These are phyloP conservation scores for Schlechtendalia chinensis DNA, from an alignment of 1,140 invertebrate genomes.

Conservation along the genomic window DNA sequence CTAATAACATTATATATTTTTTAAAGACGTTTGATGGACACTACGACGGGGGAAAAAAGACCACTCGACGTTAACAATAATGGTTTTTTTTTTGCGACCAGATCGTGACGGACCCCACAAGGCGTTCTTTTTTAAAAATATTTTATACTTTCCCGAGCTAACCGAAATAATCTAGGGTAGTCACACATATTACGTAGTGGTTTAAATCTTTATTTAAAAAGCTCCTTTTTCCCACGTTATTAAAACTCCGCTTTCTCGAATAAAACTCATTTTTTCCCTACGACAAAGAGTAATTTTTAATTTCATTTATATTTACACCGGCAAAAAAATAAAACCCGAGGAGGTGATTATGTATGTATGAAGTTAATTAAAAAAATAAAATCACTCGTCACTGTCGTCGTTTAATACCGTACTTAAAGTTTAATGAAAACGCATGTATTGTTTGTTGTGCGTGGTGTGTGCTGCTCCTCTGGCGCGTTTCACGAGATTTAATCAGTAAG, in stretches of 20 bases:
- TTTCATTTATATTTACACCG: neutral
- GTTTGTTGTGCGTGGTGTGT: too few species aligned
- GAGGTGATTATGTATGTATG: too few species aligned
- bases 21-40: constrained; percentile 20
- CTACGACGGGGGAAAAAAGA: constrained; percentile 1
- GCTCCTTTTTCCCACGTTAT: neutral
- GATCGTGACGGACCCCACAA: constrained; percentile 4
- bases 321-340: neutral
- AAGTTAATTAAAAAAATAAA: constrained; percentile 1
- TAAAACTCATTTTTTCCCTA: neutral
- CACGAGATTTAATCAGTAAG: neutral
- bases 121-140: neutral
- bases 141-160: neutral
- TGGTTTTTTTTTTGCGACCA: constrained; percentile 28
- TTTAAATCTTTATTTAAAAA: neutral
- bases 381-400: too few species aligned
- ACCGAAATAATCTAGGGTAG: neutral
- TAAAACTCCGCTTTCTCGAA: neutral
- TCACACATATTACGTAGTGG: neutral
- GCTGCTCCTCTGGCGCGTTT: neutral
- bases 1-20: neutral
- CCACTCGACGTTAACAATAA: neutral
- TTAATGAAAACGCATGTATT: constrained; percentile 2
- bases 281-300: neutral
- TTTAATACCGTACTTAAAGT: too few species aligned